Base-by-base conservation (phyloP, 2,888 invertebrate genomes). In the Alitta virens region DNA sequence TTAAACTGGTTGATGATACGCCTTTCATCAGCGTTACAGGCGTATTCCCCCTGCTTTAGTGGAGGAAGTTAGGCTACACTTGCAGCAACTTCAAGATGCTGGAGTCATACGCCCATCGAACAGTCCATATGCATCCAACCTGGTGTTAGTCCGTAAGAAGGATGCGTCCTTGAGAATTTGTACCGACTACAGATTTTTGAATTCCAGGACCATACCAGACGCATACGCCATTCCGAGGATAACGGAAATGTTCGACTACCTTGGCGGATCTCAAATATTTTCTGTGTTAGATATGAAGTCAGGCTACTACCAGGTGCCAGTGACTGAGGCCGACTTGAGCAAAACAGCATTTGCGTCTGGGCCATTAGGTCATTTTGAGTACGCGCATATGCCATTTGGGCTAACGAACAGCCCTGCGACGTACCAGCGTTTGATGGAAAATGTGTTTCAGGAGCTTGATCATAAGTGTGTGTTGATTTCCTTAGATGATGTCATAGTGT, bases 401-500 rank as follows among this genome's bases (percentile, higher is more conserved):
- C 21, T n/a, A 18, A 46, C 46, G 7, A 21, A 21, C 7, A 21
- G 18, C n/a, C 46, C 46, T 12, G 46, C 46, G 7, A n/a, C 3
- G 21, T 46, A 18, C n/a, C 46, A 46, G 46, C n/a, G n/a, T 18
- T 21, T 46, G n/a, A 46, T 46, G 46, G n/a, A 18, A n/a, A 46
- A 46, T 46, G 46, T 46, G 46, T n/a, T 46, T n/a, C 3, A n/a
- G 49, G 68, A 5, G 12, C 27, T 56, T 16, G 23, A 24, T n/a
- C 26, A 27, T 12, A 24, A 24, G 9, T 16, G 49, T 9, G 21
- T 26, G 7, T 14, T 55, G 5, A 23, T 67, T 0, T 68, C 62
- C 38, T 21, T 72, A 5, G 68, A 69, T 56, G 70, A 72, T 51
- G n/a, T 70, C 16, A 67, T 70, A 2, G 63, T 69, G 27, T 68